Evolutionary conservation across 2,113 vertebrate genomes (phyloP), one percentile per base, ranked within the genome.

Genomic region (Eolophus roseicapilla): DNA sequence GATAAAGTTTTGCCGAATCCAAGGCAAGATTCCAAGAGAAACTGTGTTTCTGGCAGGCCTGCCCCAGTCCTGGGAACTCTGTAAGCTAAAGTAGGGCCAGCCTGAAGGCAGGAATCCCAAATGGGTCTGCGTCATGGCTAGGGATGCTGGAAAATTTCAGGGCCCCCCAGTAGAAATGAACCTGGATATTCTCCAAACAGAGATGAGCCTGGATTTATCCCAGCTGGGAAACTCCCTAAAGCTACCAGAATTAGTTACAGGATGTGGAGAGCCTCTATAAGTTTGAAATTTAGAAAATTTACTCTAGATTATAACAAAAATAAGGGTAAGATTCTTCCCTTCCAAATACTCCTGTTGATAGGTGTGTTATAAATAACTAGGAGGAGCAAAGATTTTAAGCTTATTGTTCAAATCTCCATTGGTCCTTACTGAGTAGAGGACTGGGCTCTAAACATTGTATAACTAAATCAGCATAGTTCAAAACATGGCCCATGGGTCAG

Each of bases 141-240:
- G 77, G 94, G 91, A 86, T 95, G 52, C 50, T 92, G 80, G 80
- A 95, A 94, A 92, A 93, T 43, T 93, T 95, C 60, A 84, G 37
- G 63, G 25, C 70, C 55, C 60, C 92, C 73, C 80, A 86, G 81
- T 75, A 93, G 95, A 86, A 92, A 71, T n/a, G 27, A 92, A 39
- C 18, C 57, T 94, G 96, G 91, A 88, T 89, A 63, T 55, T 17
- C 20, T 96, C 95, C 95, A 95, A 49, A 77, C n/a, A 92, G 91
- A 92, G 86, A 97, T 82, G 62, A 95, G 47, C 55, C 83, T 97
- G 94, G 69, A 95, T 93, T 82, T 91, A 17, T 86, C 92, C 81
- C 92, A 96, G 65, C 35, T 86, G 60, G 81, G 88, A 78, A 97
- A 95, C 91, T 95, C 92, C 83, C 83, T 95, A 84, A 94, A 95